Evolutionary conservation across 2,888 invertebrate species (phyloP), one percentile per base, ranked within the genome.

Genomic region (Taenaris catops): DNA sequence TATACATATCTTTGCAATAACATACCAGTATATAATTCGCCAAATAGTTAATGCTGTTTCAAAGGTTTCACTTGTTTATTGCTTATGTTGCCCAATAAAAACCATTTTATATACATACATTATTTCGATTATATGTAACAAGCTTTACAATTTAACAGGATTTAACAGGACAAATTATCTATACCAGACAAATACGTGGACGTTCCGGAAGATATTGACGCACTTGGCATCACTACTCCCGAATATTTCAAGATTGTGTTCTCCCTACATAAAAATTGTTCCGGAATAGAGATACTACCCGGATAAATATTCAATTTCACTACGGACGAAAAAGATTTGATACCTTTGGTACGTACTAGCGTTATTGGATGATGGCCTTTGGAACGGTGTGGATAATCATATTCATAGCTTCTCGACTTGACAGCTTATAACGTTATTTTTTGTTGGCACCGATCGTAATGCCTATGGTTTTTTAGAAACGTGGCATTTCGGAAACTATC

Each of bases 291-390:
- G 84, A 84, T 83, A 86, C 76, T 83, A 78, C 73, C 79, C 80
- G 79, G 84, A 86, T 86, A 86, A 84, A 84, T 86, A 84, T 84
- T 84, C 84, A 84, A 86, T 86, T 86, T 84, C 81, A 78, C 73
- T 81, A 74, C 76, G 81, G 83, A 81, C 83, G 83, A 80, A 76
- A 78, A 78, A 84, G 84, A 86, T 86, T 86, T 84, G 80, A 84
- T 84, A 84, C 84, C 80, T 80, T 72, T 71, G 73, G 71, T 81
- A 79, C 73, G 66, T 73, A 74, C 70, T 68, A 70, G 71, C 73
- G 79, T 84, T 84, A 84, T 84, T 80, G 81, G 80, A 80, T 80
- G 78, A 80, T 79, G 67, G 79, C 75, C 73, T 76, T 81, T 74
- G 74, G 81, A 84, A 81, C 75, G 71, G 74, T 68, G 67, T 75